Base-by-base conservation (phyloP, 2,888 invertebrate species). In the Poecilobothrus nobilitatus region DNA sequence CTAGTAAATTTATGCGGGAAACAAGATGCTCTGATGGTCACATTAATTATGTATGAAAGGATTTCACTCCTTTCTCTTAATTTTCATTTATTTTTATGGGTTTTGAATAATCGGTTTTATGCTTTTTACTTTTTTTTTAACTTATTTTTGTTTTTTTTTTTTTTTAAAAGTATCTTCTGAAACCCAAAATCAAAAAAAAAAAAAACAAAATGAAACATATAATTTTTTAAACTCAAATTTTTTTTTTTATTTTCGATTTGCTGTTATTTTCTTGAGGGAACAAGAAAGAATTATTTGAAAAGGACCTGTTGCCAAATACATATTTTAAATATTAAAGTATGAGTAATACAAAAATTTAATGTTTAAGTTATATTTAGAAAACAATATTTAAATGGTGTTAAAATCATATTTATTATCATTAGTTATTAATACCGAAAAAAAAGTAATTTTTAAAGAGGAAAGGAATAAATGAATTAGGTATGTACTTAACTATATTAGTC, bases 21-120 rank as follows among this genome's bases (percentile, higher is more conserved):
- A 53, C 53, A 53, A 53, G 53, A 53, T 53, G 53, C 53, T 53
- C 53, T 53, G 53, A 18, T 53, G 53, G 53, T 53, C 53, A 53
- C 53, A 53, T 53, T 53, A 53, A 53, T 53, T 53, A 53, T 53
- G 53, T 53, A 53, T 53, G 53, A 18, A 53, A 53, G 53, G 18
- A 53, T 53, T 53, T 53, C 15, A 9, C 15, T 41, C 15, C 9
- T 15, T 41, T 41, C 41, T 15, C 41, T 15, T 15, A 41, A 5
- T 15, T 53, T 53, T 53, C 18, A 53, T 53, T 53, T 37, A 10
- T 37, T 12, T 53, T 15, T 53, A 53, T n/a, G 15, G n/a, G 53
- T 53, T 53, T n/a, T 53, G 53, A 53, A 53, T 53, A 53, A 53
- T 53, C 53, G n/a, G 18, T 12, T 53, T 53, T 53, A 53, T 53